These are phyloP conservation scores for Drosophila mauritiana DNA, from an alignment of 1,140 invertebrate species.

Conservation along the genomic window DNA sequence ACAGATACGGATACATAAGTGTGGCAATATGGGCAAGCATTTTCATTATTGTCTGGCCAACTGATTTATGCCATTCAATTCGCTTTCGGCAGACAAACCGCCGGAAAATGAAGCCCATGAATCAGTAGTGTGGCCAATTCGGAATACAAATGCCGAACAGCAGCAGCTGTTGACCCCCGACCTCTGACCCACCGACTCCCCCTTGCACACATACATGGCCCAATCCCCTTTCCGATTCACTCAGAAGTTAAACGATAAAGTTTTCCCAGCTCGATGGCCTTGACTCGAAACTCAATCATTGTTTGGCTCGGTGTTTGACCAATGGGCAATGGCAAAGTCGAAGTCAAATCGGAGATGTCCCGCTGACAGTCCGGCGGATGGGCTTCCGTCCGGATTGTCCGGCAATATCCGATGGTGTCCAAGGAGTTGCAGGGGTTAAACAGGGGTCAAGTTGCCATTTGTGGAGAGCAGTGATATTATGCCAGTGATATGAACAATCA, in stretches of 20 bases:
- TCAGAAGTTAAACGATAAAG: slow-evolving; percentile 52
- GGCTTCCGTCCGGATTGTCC: slow-evolving; percentile 2
- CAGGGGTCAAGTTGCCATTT: neutral
- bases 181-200: too few species aligned
- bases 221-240: neutral
- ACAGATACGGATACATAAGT: slow-evolving; percentile 17
- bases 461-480: too few species aligned
- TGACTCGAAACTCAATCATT: slow-evolving; percentile 50
- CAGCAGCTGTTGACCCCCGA: slow-evolving; percentile 21
- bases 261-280: slow-evolving; percentile 50
- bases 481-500: too few species aligned
- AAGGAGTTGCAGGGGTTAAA: neutral
- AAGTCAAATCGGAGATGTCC: slow-evolving; percentile 12
- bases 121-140: slow-evolving; percentile 58
- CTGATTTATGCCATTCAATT: slow-evolving; percentile 75
- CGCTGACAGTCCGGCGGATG: slow-evolving; percentile 4
- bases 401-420: slow-evolving; percentile 10
- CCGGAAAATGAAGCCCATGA: slow-evolving; percentile 71
- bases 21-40: slow-evolving; percentile 47
- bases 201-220: too few species aligned
- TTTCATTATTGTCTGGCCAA: slow-evolving; percentile 67
- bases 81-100: slow-evolving; percentile 62
- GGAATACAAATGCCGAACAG: slow-evolving; percentile 45
- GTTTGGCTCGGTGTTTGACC: slow-evolving; percentile 31
- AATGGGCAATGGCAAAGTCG: slow-evolving; percentile 24